phyloP scores from a whole-genome alignment of 2,888 invertebrate genomes.

The Ectemnius lituratus region DNA sequence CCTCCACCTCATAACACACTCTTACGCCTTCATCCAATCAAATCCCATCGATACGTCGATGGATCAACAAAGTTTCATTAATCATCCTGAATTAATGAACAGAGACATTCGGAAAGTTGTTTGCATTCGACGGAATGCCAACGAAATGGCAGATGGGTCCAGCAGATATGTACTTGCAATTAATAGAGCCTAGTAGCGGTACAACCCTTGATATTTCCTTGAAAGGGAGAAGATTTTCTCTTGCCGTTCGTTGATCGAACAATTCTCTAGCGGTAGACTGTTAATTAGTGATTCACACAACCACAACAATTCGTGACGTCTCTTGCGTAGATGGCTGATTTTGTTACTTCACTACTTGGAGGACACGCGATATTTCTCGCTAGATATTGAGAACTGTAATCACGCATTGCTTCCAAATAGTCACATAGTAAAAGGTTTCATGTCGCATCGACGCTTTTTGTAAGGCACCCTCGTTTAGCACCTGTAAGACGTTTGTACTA shows the following conservation, averaged over 20 bases:
- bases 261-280: background rate
- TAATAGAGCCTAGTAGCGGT: no score
- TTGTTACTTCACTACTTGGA: no score
- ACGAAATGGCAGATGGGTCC: background rate
- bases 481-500: background rate
- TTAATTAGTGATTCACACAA: background rate
- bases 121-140: slow-evolving; percentile 3
- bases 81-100: no score
- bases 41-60: background rate
- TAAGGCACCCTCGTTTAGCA: background rate
- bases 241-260: slow-evolving; percentile 7
- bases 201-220: no score
- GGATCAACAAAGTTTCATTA: no score
- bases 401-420: no score
- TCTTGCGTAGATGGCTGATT: background rate
- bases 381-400: no score
- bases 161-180: background rate
- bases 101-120: background rate
- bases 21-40: background rate
- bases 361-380: no score
- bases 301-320: background rate
- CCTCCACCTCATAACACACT: slow-evolving; percentile 68
- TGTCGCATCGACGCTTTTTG: no score
- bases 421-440: no score
- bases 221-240: background rate